Base-by-base conservation (phyloP, 2,113 vertebrate species). In the Chaetops frenatus region DNA sequence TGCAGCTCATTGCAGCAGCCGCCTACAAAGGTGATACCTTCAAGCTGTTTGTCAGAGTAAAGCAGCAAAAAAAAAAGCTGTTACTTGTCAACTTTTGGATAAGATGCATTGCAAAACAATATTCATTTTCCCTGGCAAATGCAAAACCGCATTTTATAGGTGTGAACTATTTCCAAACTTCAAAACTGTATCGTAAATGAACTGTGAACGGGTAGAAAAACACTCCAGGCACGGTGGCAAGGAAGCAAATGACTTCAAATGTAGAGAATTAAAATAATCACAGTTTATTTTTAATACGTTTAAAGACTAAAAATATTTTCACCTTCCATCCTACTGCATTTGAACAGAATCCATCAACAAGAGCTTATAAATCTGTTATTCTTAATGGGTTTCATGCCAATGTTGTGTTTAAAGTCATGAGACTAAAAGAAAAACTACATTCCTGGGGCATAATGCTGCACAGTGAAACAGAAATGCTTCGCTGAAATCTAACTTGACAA, bases 101-200 rank as follows among this genome's bases (percentile, higher is more conserved):
- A 90, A 94, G 82, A 94, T 93, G 79, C 53, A 38, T 67, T 64
- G 89, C 90, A 93, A 96, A 96, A 96, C 78, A 86, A 94, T 92
- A 81, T 94, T 93, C 73, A 33, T 92, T 96, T 95, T 92, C 78
- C 91, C 93, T 95, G 97, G 97, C 94, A 97, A 96, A 97, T 3
- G 66, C 51, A 91, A 95, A 96, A 15, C 88, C 95, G 67, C 96
- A 44, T 97, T 97, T 97, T 95, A 94, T 96, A 98, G 97, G 98
- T 98, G 97, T 97, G 96, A 98, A 96, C 93, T 91, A 96, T 78
- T 97, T 97, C 96, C 96, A 98, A 95, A 90, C 95, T 96, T 96
- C 96, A 96, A 93, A 96, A 96, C 82, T 73, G 50, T 21, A 73
- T 50, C 48, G 31, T 62, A 85, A 97, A 91, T 84, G 77, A 91